A percentile compares a stretch with the other conserved stretches of the same genome.
These are phyloP conservation scores for Micoletzkya japonica DNA, from an alignment of 2,888 invertebrate species.

Conservation along the genomic window DNA sequence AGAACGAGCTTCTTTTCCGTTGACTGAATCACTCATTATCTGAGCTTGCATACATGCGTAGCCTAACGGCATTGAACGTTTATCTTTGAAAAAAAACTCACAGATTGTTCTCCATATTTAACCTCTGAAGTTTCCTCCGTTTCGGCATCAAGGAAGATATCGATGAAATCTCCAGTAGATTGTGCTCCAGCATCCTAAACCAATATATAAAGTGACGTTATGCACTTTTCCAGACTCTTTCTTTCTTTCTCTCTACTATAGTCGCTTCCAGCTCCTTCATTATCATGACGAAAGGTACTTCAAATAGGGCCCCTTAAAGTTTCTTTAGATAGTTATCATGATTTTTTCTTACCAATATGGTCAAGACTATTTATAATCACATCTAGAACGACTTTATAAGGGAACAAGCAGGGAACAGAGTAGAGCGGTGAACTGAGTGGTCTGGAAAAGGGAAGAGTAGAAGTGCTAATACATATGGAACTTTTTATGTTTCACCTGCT, in stretches of 20 bases:
- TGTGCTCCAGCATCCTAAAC: slow-evolving; percentile 15
- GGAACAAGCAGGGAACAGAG: no score
- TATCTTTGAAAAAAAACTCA: background rate
- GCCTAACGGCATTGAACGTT: background rate
- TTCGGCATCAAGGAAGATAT: slow-evolving; percentile 54
- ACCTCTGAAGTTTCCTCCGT: slow-evolving; percentile 27
- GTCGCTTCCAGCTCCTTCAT: slow-evolving; percentile 6
- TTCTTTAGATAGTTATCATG: slow-evolving; percentile 7
- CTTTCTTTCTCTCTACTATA: slow-evolving; percentile 18
- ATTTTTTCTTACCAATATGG: no score
- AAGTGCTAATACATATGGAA: background rate
- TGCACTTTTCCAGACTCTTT: background rate
- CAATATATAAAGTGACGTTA: background rate
- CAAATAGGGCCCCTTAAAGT: background rate
- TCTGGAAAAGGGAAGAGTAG: background rate
- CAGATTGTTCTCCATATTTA: background rate
- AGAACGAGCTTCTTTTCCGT: slow-evolving; percentile 35
- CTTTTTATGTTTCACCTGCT: background rate
- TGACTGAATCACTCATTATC: background rate
- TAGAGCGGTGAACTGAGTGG: no score
- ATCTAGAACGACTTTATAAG: no score
- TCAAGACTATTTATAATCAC: background rate
- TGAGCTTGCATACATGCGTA: slow-evolving; percentile 4
- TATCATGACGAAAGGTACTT: slow-evolving; percentile 6
- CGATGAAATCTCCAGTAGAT: slow-evolving; percentile 52